A percentile compares a stretch with the other conserved stretches of the same genome.
phyloP scores from a whole-genome alignment of 2,113 vertebrate genomes.

The Phoxinus phoxinus region DNA sequence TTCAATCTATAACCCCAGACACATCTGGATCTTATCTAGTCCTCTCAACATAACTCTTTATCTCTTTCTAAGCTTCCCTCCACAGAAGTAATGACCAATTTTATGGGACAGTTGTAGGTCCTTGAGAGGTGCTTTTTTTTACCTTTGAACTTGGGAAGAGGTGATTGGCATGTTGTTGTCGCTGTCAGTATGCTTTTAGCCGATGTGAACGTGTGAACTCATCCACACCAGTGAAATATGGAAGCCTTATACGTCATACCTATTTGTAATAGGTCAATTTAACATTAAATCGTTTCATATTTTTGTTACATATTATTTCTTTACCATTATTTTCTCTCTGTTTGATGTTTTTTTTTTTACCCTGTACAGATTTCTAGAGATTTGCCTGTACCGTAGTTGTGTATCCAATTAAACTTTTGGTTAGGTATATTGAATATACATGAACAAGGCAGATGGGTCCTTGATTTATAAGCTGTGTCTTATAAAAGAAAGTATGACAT shows the following conservation, averaged over 20 bases:
- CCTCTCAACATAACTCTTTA: too few relatives aligned
- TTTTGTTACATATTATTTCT: background rate
- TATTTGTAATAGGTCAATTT: background rate
- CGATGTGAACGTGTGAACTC: background rate
- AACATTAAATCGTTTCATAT: background rate
- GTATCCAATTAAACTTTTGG: background rate
- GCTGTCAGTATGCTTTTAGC: background rate
- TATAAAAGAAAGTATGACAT: background rate
- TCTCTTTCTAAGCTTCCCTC: background rate
- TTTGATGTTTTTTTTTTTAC: background rate
- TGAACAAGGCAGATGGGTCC: background rate
- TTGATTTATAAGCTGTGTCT: background rate
- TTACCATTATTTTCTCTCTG: background rate
- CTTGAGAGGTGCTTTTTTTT: background rate
- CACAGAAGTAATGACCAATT: background rate
- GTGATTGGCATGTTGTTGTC: background rate
- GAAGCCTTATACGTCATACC: background rate
- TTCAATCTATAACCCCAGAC: background rate
- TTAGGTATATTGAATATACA: background rate
- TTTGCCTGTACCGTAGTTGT: background rate
- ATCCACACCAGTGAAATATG: background rate
- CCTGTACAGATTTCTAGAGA: background rate
- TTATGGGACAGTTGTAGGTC: background rate
- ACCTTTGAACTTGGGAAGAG: background rate
- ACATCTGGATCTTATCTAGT: slow-evolving; percentile 3